Base-by-base conservation (phyloP, 1,140 invertebrate species). In the Harlomillsia oculata region DNA sequence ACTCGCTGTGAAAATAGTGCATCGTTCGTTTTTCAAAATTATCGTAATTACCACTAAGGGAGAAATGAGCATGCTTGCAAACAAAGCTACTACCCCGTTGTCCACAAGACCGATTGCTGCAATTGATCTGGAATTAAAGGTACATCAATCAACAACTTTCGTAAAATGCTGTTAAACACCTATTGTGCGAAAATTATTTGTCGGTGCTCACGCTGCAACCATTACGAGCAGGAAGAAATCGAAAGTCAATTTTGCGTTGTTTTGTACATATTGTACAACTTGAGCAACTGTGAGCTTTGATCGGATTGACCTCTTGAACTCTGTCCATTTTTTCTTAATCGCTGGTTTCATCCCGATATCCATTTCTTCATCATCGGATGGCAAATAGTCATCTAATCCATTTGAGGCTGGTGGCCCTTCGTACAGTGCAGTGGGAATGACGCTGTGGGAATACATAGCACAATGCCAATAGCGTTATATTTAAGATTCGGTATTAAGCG, bases 61-160 rank as follows among this genome's bases (percentile, higher is more conserved):
- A 1, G 86, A 89, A 2, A 90, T 83, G 56, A 91, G 72, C 87
- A 91, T 91, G 40, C 85, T 85, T 16, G 87, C 87, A 23, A 89
- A 84, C 48, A 89, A 79, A 67, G 87, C 82, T 1, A 87, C 84
- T 3, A 85, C 80, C 63, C 81, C 87, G 68, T 87, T 82, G 68
- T 90, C 87, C 2, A 86, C 75, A 30, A 90, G 72, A 13, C 87
- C 87, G 50, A 89, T 74, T 8, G 81, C 78, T 23, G 81, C 79
- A 13, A 82, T 72, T 28, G 74, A 59, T 21, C 72, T 72, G 29
- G 2, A 65, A 64, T 43, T 55, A 39, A 58, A 37, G 34, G n/a
- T n/a, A n/a, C n/a, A n/a, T n/a, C n/a, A 26, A 30, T 18, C 5
- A 20, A n/a, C n/a, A n/a, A n/a, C n/a, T n/a, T n/a, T 49, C n/a